Evolutionary conservation across 2,113 vertebrate genomes (phyloP).

Genomic region (Motacilla alba): DNA sequence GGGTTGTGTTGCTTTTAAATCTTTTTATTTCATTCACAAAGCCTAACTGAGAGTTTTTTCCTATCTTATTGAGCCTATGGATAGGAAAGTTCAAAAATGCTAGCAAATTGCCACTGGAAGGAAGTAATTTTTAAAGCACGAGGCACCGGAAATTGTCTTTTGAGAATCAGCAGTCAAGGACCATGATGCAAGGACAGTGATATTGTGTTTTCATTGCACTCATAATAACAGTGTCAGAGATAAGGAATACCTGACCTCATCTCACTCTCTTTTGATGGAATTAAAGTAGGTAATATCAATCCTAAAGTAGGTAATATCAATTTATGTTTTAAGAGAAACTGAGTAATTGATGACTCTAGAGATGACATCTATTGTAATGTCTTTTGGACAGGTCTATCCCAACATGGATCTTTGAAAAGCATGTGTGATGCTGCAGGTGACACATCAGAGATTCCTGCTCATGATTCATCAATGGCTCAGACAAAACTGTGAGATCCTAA

Average conservation of each 20-base stretch:
- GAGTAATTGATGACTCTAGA: neutral
- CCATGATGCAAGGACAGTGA: neutral
- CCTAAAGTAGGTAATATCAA: neutral
- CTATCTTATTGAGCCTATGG: neutral
- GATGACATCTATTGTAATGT: accelerated
- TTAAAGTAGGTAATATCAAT: neutral
- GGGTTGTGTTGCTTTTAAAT: neutral
- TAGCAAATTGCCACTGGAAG: neutral
- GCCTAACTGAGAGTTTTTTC: slow-evolving; percentile 41
- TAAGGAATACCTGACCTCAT: neutral
- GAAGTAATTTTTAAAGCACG: neutral
- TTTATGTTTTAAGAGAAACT: neutral
- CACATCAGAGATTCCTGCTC: neutral
- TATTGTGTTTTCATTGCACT: neutral
- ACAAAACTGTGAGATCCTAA: neutral
- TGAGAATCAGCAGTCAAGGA: neutral
- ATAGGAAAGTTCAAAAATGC: neutral
- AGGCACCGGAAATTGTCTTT: neutral
- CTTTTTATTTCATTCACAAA: slow-evolving; percentile 56
- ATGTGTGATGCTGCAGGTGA: neutral
- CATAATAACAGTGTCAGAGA: neutral
- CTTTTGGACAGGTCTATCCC: neutral
- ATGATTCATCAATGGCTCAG: neutral
- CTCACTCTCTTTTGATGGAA: neutral
- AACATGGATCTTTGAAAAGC: neutral